Conservation (phyloP, 35 echinoderm and acorn worm species). For the Lytechinus pictus region DNA sequence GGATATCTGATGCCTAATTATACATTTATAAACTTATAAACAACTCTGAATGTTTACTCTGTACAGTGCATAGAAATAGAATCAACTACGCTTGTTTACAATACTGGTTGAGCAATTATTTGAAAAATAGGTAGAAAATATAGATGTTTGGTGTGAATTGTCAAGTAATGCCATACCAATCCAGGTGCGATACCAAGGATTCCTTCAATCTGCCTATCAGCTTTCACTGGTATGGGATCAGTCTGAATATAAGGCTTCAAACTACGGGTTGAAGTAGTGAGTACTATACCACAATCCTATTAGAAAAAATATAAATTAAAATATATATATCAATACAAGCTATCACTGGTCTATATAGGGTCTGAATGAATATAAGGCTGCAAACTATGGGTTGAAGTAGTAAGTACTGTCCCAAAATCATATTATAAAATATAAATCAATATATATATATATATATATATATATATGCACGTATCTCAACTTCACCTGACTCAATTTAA, state of each 20-base stretch:
- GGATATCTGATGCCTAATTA: neutral
- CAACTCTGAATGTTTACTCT: neutral
- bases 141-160: neutral
- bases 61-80: neutral
- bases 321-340: neutral
- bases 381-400: too few relatives aligned
- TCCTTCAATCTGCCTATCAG: conserved; percentile 61
- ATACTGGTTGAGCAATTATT: neutral
- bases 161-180: conserved; percentile 66
- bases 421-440: too few relatives aligned
- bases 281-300: conserved; percentile 87
- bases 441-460: too few relatives aligned
- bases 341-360: too few relatives aligned
- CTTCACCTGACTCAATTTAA: too few relatives aligned
- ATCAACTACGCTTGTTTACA: neutral
- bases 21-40: neutral
- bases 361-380: too few relatives aligned
- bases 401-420: too few relatives aligned
- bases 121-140: neutral
- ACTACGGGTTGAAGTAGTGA: conserved; percentile 80
- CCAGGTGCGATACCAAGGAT: conserved; percentile 79
- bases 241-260: conserved; percentile 92
- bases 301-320: neutral
- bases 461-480: too few relatives aligned
- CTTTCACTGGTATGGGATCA: conserved; percentile 70